Percentiles rank a stretch among this genome's conserved stretches.
These are phyloP conservation scores for Galbula dea DNA, from an alignment of 2,113 vertebrate genomes.

Conservation along the genomic window DNA sequence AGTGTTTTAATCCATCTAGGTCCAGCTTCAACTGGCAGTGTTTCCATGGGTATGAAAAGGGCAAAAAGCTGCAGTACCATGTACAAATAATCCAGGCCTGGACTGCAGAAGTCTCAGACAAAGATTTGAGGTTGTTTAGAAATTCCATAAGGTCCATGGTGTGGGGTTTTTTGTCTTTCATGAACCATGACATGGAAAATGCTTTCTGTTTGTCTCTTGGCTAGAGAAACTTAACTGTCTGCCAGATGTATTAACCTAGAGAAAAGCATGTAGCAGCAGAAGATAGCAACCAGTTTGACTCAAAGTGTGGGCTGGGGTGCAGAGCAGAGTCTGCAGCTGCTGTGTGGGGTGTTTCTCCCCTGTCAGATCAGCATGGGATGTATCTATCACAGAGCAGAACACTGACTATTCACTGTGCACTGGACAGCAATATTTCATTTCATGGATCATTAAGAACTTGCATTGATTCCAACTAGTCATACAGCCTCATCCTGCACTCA, in stretches of 20 bases:
- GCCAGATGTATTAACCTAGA: background rate
- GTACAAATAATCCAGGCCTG: background rate
- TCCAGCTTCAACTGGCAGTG: background rate
- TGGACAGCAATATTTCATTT: slow-evolving; percentile 60
- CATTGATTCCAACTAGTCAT: slow-evolving; percentile 43
- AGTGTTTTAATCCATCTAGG: background rate
- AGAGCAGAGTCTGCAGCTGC: background rate
- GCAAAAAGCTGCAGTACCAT: background rate
- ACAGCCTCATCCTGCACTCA: background rate
- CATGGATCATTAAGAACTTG: slow-evolving; percentile 47
- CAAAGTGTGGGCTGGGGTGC: background rate
- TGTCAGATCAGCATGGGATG: background rate
- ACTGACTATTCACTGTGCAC: slow-evolving; percentile 10
- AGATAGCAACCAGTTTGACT: background rate
- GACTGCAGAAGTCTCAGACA: background rate
- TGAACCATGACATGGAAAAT: background rate
- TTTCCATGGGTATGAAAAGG: background rate
- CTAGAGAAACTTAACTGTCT: background rate
- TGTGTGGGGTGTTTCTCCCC: background rate
- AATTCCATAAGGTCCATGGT: background rate
- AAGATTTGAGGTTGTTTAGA: background rate
- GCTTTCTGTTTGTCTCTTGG: background rate
- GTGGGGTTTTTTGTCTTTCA: background rate
- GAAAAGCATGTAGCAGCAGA: background rate
- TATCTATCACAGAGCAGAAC: background rate